phyloP scores from a whole-genome alignment of 1,140 invertebrate species.

The Solenopsis fugax region DNA sequence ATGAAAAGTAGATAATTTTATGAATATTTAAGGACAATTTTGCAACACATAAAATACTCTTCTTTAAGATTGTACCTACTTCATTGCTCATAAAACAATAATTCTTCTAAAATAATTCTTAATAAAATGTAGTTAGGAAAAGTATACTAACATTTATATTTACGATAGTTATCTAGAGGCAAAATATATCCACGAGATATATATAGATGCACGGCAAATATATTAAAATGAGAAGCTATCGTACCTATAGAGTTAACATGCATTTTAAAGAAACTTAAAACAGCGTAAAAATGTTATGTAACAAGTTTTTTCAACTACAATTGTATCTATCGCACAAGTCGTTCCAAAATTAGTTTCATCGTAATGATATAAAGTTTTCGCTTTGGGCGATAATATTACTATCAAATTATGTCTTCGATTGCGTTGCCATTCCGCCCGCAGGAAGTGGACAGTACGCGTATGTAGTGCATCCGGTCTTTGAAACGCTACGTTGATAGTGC shows the following conservation, averaged over 20 bases:
- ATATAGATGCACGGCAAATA: neutral
- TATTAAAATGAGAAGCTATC: slow-evolving; percentile 6
- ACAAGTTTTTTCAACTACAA: neutral
- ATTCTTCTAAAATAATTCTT: neutral
- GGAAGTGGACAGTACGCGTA: slow-evolving; percentile 59
- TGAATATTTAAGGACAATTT: neutral
- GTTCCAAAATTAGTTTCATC: slow-evolving; percentile 4
- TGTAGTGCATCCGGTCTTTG: slow-evolving; percentile 59
- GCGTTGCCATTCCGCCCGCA: slow-evolving; percentile 12
- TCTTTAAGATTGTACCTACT: neutral
- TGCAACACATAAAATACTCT: neutral
- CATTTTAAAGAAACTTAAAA: neutral
- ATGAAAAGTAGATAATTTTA: neutral
- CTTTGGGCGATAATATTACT: slow-evolving; percentile 41
- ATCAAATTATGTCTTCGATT: slow-evolving; percentile 55
- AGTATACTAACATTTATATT: slow-evolving; percentile 10
- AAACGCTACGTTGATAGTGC: slow-evolving; percentile 59
- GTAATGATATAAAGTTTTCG: slow-evolving; percentile 1
- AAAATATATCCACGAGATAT: neutral
- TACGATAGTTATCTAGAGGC: neutral
- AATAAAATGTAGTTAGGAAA: neutral
- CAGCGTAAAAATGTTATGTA: neutral
- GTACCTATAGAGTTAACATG: neutral
- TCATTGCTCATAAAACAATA: neutral
- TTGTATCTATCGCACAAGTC: neutral